Conservation (phyloP, 2,113 vertebrate genomes). For the Peromyscus maniculatus region DNA sequence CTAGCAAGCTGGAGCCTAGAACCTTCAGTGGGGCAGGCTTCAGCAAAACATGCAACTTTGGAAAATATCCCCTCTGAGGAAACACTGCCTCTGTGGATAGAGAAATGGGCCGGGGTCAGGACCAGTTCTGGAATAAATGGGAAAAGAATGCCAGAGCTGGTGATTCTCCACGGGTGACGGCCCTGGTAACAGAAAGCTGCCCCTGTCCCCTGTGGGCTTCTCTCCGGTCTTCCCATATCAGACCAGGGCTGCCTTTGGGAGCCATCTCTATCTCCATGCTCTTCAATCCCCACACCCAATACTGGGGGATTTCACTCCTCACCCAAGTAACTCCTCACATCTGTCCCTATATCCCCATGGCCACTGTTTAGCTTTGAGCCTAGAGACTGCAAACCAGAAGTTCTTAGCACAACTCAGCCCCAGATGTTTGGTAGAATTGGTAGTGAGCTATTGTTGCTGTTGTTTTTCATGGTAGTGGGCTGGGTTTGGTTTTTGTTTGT, state of each 20-base stretch:
- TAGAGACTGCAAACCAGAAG: neutral
- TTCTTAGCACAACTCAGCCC: slow-evolving; percentile 16
- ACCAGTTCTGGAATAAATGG: neutral
- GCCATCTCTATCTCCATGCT: neutral
- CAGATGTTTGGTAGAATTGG: neutral
- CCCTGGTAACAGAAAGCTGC: no score
- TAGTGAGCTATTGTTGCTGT: neutral
- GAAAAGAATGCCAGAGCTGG: neutral
- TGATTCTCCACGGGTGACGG: neutral
- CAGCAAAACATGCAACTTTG: neutral
- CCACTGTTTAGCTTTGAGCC: neutral
- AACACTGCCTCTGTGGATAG: neutral
- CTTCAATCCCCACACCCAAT: neutral
- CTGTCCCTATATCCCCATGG: neutral
- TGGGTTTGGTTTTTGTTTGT: neutral
- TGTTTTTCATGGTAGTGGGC: neutral
- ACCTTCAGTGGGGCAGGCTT: neutral
- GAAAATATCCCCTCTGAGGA: neutral
- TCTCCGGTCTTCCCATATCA: neutral
- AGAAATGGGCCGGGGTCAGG: neutral
- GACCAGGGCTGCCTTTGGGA: neutral
- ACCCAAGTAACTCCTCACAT: neutral
- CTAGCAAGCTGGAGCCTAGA: neutral
- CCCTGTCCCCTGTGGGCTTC: neutral
- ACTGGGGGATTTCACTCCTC: neutral